A percentile compares a stretch with the other conserved stretches of the same genome.
These are phyloP conservation scores for Labrus mixtus DNA, from an alignment of 2,113 vertebrate species.

Conservation along the genomic window DNA sequence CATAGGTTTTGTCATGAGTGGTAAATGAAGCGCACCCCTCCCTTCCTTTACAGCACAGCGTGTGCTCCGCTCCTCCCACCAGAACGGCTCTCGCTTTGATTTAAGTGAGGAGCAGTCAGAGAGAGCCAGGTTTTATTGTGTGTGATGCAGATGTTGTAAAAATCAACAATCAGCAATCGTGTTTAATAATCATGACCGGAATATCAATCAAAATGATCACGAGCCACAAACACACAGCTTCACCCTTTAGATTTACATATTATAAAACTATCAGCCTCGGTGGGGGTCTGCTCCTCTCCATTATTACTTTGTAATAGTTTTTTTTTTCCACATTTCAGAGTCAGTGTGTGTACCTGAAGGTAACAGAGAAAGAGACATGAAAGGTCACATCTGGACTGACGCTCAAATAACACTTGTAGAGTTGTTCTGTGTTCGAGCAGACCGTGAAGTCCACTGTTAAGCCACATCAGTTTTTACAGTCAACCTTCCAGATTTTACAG, in stretches of 20 bases:
- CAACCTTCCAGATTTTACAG: background rate
- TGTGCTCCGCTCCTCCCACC: too few species aligned
- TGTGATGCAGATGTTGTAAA: too few species aligned
- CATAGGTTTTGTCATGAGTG: too few species aligned
- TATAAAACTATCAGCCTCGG: background rate
- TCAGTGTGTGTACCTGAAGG: conserved; percentile 23
- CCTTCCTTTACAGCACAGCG: too few species aligned
- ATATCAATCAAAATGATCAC: too few species aligned
- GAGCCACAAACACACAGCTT: too few species aligned
- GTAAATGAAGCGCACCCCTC: too few species aligned
- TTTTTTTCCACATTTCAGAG: background rate
- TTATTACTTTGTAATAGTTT: background rate
- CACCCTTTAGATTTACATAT: background rate
- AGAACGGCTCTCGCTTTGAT: too few species aligned
- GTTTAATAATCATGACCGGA: too few species aligned
- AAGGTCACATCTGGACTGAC: conserved; percentile 22
- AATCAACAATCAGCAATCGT: too few species aligned
- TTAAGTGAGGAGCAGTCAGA: too few species aligned
- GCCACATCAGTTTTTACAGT: background rate
- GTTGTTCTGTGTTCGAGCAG: background rate
- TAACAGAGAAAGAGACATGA: conserved; percentile 1
- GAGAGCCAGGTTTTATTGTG: too few species aligned
- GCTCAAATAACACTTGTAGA: conserved; percentile 10
- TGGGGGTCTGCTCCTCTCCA: background rate
- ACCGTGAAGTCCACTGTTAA: conserved; percentile 1